Conservation (phyloP, 2,888 invertebrate species). For the Glaucopsyche alexis region DNA sequence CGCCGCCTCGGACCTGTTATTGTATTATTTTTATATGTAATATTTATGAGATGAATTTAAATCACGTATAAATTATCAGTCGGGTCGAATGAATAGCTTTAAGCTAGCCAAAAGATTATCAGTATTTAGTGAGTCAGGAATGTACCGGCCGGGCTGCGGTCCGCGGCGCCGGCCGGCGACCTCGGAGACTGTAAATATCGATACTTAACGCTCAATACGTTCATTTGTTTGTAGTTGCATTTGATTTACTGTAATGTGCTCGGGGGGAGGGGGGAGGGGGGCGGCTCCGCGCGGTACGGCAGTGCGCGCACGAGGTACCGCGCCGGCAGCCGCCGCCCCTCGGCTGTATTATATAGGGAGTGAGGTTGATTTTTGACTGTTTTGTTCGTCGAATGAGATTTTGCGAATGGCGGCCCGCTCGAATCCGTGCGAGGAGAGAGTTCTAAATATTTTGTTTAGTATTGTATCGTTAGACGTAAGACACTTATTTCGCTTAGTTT, state of each 20-base stretch:
- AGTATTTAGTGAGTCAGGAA: conserved; percentile 26
- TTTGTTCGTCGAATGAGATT: conserved; percentile 27
- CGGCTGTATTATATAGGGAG: conserved; percentile 61
- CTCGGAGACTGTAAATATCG: conserved; percentile 40
- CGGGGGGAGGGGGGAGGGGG: background rate
- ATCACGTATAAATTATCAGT: conserved; percentile 22
- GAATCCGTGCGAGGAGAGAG: conserved; percentile 44
- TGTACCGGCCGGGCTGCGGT: conserved; percentile 4
- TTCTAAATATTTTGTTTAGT: conserved; percentile 60
- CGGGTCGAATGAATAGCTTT: conserved; percentile 27
- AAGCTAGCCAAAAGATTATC: conserved; percentile 30
- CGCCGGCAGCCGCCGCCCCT: conserved; percentile 53
- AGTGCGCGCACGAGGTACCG: conserved; percentile 42
- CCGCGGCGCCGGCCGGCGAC: background rate
- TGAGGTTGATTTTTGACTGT: conserved; percentile 52
- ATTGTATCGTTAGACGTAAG: conserved; percentile 53
- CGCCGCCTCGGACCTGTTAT: background rate
- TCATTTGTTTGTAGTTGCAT: conserved; percentile 46
- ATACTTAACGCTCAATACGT: conserved; percentile 46
- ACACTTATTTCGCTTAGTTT: conserved; percentile 59
- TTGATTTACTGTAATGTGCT: conserved; percentile 29
- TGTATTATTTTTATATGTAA: conserved; percentile 28
- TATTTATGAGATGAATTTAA: conserved; percentile 27
- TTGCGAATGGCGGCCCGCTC: conserved; percentile 31
- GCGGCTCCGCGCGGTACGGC: conserved; percentile 24